Evolutionary conservation across 92 coral and sea anemone species (phyloP), one percentile per base, ranked within the genome.

Genomic region (Nematostella vectensis): DNA sequence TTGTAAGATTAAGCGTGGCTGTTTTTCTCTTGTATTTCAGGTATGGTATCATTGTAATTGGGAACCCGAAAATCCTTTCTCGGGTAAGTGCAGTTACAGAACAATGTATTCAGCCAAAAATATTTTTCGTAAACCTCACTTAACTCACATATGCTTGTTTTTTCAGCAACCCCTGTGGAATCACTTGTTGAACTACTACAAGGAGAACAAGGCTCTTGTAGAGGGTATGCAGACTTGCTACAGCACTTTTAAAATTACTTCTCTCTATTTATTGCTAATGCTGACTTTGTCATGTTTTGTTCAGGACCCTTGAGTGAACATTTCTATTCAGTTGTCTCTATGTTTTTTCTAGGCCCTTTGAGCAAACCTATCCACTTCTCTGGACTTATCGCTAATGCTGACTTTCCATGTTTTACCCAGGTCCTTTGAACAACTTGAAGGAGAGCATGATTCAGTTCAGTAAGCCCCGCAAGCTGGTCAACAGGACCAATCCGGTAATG

Each of bases 391-490:
- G n/a, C n/a, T n/a, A n/a, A n/a, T n/a, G n/a, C n/a, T n/a, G n/a
- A n/a, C n/a, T n/a, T n/a, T n/a, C n/a, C n/a, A n/a, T n/a, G n/a
- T n/a, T n/a, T n/a, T n/a, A n/a, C n/a, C 28, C 55, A 89, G 97
- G 97, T 11, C 99, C 99, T 4, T 67, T 93, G 68, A 93, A 93
- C 75, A 93, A 93, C 76, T 67, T 93, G 77, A 93, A 93, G 68
- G 99, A 93, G 54, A 93, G 99, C 62, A 82, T 93, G 96, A 93
- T 93, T 40, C 99, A 93, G 65, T 93, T 93, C 47, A 93, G 99
- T 70, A 93, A 93, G 64, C 99, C 99, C 56, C 64, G 96, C 27
- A 93, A 93, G 68, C 96, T 93, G 42, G 96, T 93, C 69, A 93
- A 93, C 82, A 79, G 87, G 29, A 87, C 95, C 45, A 93, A 93